These are phyloP conservation scores for Agrotis segetum DNA, from an alignment of 2,888 invertebrate species.

Conservation along the genomic window DNA sequence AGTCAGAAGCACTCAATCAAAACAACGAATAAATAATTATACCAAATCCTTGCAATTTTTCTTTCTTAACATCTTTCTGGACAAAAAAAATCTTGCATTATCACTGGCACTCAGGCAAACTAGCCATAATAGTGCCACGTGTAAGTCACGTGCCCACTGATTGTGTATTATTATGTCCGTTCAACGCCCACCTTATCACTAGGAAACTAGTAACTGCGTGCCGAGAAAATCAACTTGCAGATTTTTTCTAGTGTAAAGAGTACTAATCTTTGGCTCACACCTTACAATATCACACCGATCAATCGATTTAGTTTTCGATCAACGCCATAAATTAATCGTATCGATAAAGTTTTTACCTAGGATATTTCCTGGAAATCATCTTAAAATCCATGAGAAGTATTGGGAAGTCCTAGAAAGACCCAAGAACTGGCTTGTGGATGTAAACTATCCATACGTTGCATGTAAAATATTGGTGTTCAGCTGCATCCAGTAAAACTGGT, in stretches of 20 bases:
- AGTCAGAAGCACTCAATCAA: neutral
- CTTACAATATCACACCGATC: no score
- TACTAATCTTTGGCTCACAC: conserved; percentile 9
- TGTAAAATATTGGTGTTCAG: neutral
- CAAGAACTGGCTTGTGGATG: neutral
- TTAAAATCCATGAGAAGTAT: neutral
- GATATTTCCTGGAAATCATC: neutral
- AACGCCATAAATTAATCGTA: no score
- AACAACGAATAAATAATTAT: neutral
- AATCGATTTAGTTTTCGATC: no score
- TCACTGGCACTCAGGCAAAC: neutral
- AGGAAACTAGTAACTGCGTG: conserved; percentile 33
- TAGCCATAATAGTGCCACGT: conserved; percentile 26
- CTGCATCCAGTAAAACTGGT: neutral
- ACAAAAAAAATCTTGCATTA: no score
- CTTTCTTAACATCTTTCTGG: no score
- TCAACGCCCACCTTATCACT: conserved; percentile 43
- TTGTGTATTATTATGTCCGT: conserved; percentile 28
- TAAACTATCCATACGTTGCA: no score
- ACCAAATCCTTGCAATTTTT: neutral
- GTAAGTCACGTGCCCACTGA: conserved; percentile 34
- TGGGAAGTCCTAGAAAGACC: neutral
- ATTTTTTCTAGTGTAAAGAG: conserved; percentile 11
- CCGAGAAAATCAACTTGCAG: conserved; percentile 14
- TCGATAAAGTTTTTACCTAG: neutral